A percentile compares a stretch with the other conserved stretches of the same genome.
Evolutionary conservation across 2,888 invertebrate species (phyloP).

Genomic region (Capitulum mitella): DNA sequence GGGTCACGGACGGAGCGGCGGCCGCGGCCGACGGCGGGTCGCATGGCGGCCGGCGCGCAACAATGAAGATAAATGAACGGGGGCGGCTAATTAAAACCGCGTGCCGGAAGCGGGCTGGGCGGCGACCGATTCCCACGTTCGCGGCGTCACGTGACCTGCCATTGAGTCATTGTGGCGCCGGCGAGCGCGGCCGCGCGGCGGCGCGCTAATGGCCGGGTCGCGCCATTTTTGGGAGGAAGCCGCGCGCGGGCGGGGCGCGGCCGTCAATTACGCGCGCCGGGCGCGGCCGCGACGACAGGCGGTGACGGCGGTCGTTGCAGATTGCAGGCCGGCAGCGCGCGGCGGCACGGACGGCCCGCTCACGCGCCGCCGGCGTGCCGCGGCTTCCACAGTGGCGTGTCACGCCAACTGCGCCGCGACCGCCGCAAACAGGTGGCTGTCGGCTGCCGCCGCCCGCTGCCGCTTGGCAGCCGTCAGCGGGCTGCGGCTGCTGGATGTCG

Average conservation of each 20-base stretch:
- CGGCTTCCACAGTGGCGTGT: neutral
- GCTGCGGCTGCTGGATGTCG: no score
- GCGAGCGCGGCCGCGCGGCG: neutral
- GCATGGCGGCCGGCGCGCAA: neutral
- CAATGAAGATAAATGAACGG: constrained; percentile 14
- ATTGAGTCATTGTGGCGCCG: constrained; percentile 9
- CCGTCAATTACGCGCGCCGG: neutral
- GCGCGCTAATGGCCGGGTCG: neutral
- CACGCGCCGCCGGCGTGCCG: neutral
- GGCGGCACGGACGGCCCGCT: neutral
- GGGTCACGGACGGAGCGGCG: neutral
- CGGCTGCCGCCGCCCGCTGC: no score
- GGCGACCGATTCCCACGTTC: constrained; percentile 18
- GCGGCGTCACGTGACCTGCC: neutral
- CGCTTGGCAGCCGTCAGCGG: no score
- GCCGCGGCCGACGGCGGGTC: neutral
- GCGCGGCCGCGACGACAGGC: neutral
- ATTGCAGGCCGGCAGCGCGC: neutral
- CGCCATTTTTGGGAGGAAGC: neutral
- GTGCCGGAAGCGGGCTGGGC: constrained; percentile 2
- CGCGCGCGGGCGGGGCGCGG: neutral
- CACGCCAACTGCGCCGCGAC: no score
- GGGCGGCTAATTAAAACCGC: neutral
- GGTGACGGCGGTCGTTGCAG: neutral
- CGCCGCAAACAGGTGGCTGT: no score